These are phyloP conservation scores for Thripadectes ignobilis DNA, from an alignment of 2,797 vertebrate species.

Conservation along the genomic window DNA sequence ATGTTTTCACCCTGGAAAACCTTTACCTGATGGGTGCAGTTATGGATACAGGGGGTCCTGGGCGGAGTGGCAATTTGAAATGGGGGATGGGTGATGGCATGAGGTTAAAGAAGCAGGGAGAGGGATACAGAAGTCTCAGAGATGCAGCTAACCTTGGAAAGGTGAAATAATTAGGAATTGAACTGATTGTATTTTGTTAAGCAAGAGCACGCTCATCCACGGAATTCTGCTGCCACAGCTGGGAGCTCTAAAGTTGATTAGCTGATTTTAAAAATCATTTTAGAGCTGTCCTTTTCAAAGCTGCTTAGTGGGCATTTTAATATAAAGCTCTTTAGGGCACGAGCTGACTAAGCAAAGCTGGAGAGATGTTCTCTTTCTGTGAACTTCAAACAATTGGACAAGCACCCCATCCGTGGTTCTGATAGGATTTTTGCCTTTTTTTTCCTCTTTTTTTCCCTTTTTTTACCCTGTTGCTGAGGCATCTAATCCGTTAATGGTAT, in stretches of 20 bases:
- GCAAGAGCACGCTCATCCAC: not conserved
- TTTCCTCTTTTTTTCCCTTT: not conserved
- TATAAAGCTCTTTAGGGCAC: not conserved
- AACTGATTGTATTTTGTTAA: not conserved
- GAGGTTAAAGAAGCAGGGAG: not conserved
- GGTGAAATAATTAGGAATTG: not conserved
- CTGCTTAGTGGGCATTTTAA: not conserved
- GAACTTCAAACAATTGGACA: not conserved
- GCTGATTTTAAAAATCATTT: not conserved
- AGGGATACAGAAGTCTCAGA: not conserved
- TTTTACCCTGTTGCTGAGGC: not conserved
- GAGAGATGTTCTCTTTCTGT: not conserved
- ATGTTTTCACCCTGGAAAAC: not conserved
- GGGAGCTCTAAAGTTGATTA: not conserved
- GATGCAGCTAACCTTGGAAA: not conserved
- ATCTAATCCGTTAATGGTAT: not conserved
- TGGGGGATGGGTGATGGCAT: not conserved
- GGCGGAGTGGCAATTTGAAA: rapidly evolving
- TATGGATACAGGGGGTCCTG: not conserved
- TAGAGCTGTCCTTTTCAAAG: not conserved
- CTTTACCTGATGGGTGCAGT: not conserved
- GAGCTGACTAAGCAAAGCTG: not conserved
- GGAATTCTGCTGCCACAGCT: not conserved
- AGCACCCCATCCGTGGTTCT: not conserved
- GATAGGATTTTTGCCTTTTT: rapidly evolving